Evolutionary conservation across 2,888 invertebrate genomes (phyloP).

Genomic region (Linnaemya tessellans): DNA sequence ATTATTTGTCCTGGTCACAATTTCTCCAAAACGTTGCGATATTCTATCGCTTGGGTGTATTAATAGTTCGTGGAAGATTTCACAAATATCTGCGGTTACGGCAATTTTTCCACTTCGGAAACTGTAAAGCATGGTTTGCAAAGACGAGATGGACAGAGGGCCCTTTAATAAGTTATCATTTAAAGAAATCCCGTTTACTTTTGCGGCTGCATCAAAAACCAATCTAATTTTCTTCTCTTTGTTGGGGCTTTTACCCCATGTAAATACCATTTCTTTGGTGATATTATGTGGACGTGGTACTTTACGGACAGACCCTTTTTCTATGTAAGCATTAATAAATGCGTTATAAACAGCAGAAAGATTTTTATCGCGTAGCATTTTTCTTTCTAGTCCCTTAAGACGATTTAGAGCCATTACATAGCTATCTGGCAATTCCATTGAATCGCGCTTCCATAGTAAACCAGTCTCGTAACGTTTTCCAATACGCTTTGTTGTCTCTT

Average conservation of each 20-base stretch:
- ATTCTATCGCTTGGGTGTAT: slow-evolving; percentile 69
- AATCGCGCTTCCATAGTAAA: slow-evolving; percentile 34
- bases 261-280: slow-evolving; percentile 73
- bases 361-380: slow-evolving; percentile 37
- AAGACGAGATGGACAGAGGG: slow-evolving; percentile 76
- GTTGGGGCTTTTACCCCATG: slow-evolving; percentile 76
- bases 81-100: slow-evolving; percentile 19
- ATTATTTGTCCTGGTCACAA: not conserved
- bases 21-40: slow-evolving; percentile 63
- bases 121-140: slow-evolving; percentile 10
- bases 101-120: slow-evolving; percentile 24
- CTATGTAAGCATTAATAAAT: too few species aligned
- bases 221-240: slow-evolving; percentile 75
- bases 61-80: slow-evolving; percentile 72
- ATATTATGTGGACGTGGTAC: not conserved
- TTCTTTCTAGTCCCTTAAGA: slow-evolving; percentile 35
- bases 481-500: too few species aligned
- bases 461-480: slow-evolving; percentile 41
- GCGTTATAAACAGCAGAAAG: not conserved
- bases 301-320: too few species aligned
- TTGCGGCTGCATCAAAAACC: slow-evolving; percentile 78
- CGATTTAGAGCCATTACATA: slow-evolving; percentile 19
- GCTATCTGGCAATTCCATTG: slow-evolving; percentile 26
- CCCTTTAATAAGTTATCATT: slow-evolving; percentile 73
- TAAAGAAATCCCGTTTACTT: slow-evolving; percentile 72